A percentile compares a stretch with the other conserved stretches of the same genome.
Evolutionary conservation across 2,113 vertebrate genomes (phyloP).

Genomic region (Daboia siamensis): DNA sequence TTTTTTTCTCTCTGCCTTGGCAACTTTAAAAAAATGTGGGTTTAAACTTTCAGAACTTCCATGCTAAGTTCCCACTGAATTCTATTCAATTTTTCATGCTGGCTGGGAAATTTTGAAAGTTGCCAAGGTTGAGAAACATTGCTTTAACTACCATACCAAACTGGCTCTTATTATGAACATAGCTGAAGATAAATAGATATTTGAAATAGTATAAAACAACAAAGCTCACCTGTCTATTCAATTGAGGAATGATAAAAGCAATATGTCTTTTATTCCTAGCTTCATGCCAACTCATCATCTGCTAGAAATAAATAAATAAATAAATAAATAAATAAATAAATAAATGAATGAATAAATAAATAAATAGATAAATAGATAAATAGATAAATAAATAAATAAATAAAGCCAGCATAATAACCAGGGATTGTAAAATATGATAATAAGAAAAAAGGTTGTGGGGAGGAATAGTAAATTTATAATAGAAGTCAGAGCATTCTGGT

Average conservation of each 20-base stretch:
- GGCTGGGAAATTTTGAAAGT: too few relatives aligned
- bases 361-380: too few relatives aligned
- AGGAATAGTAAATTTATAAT: background rate
- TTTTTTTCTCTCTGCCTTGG: too few relatives aligned
- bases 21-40: too few relatives aligned
- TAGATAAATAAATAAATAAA: background rate
- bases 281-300: background rate
- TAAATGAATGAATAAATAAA: too few relatives aligned
- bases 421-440: background rate
- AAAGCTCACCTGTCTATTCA: background rate
- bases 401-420: background rate
- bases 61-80: too few relatives aligned
- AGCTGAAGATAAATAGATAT: background rate
- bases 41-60: too few relatives aligned
- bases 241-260: background rate
- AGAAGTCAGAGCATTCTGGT: background rate
- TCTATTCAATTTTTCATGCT: too few relatives aligned
- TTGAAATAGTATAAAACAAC: background rate
- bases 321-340: too few relatives aligned
- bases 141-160: too few relatives aligned
- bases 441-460: background rate
- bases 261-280: background rate
- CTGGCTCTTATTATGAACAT: background rate
- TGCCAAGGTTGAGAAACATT: too few relatives aligned
- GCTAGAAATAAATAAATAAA: too few relatives aligned